phyloP scores from a whole-genome alignment of 2,888 invertebrate genomes.

The Drosophila lutescens region DNA sequence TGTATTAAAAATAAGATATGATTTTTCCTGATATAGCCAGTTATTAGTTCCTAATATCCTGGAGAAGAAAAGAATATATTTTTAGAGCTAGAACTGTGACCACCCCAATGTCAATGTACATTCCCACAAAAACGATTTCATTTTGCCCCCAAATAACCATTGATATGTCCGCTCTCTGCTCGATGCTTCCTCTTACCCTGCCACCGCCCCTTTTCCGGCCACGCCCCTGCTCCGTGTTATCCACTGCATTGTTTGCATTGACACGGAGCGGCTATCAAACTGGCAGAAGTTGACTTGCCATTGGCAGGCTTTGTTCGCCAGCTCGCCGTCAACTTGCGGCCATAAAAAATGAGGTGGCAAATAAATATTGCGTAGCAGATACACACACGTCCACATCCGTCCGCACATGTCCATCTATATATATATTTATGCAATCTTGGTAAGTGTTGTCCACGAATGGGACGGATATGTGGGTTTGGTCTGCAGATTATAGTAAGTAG shows the following conservation, averaged over 20 bases:
- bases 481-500: background rate
- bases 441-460: constrained; percentile 13
- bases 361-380: constrained; percentile 60
- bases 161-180: constrained; percentile 68
- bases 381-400: constrained; percentile 18
- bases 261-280: constrained; percentile 63
- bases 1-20: too few species aligned
- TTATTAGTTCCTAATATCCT: too few species aligned
- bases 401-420: constrained; percentile 24
- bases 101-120: background rate
- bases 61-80: too few species aligned
- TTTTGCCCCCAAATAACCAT: constrained; percentile 74
- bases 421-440: constrained; percentile 12
- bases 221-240: constrained; percentile 16
- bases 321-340: constrained; percentile 56
- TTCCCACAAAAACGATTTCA: constrained; percentile 73
- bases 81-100: background rate
- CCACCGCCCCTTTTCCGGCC: constrained; percentile 6
- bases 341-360: constrained; percentile 47
- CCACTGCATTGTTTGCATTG: constrained; percentile 67
- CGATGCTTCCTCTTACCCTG: constrained; percentile 41
- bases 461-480: background rate
- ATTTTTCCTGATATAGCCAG: too few species aligned
- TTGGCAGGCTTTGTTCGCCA: constrained; percentile 42
- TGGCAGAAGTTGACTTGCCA: constrained; percentile 53